Conservation (phyloP, 2,888 invertebrate genomes). For the Ophion costatus region DNA sequence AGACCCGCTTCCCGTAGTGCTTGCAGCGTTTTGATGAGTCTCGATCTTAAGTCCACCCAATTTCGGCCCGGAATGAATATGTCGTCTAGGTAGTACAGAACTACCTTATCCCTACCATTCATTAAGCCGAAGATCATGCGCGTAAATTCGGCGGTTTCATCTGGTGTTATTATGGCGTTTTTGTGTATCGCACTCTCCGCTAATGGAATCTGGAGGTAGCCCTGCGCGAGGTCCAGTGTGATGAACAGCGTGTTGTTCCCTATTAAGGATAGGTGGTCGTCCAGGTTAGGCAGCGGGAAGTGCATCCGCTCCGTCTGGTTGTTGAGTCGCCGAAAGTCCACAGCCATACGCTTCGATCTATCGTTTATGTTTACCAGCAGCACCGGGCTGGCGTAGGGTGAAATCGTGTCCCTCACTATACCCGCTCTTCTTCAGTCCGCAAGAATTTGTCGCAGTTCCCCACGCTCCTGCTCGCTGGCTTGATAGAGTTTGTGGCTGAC, state of each 20-base stretch:
- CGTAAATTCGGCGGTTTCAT: no score
- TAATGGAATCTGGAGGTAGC: constrained; percentile 55
- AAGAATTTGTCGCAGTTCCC: constrained; percentile 33
- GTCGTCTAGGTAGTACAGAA: constrained; percentile 39
- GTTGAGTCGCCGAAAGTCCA: constrained; percentile 40
- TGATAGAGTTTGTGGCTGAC: constrained; percentile 36
- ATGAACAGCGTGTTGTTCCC: constrained; percentile 26
- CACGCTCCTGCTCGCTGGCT: constrained; percentile 26
- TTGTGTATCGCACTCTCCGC: constrained; percentile 21
- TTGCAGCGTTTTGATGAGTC: constrained; percentile 66
- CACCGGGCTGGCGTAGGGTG: constrained; percentile 42
- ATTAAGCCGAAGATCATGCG: no score
- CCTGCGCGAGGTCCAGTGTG: constrained; percentile 41
- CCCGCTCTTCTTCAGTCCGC: constrained; percentile 38
- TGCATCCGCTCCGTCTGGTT: constrained; percentile 28
- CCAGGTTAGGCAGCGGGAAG: constrained; percentile 49
- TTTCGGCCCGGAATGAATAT: constrained; percentile 32
- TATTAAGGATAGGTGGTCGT: constrained; percentile 37
- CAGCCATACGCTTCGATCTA: constrained; percentile 24
- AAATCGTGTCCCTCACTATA: constrained; percentile 33
- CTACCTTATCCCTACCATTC: constrained; percentile 7
- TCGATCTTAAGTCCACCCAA: constrained; percentile 69
- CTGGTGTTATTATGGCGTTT: constrained; percentile 18
- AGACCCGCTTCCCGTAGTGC: constrained; percentile 68
- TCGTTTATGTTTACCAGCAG: constrained; percentile 14